A percentile compares a stretch with the other conserved stretches of the same genome.
Evolutionary conservation across 1,140 invertebrate genomes (phyloP).

Genomic region (Bombus pascuorum): DNA sequence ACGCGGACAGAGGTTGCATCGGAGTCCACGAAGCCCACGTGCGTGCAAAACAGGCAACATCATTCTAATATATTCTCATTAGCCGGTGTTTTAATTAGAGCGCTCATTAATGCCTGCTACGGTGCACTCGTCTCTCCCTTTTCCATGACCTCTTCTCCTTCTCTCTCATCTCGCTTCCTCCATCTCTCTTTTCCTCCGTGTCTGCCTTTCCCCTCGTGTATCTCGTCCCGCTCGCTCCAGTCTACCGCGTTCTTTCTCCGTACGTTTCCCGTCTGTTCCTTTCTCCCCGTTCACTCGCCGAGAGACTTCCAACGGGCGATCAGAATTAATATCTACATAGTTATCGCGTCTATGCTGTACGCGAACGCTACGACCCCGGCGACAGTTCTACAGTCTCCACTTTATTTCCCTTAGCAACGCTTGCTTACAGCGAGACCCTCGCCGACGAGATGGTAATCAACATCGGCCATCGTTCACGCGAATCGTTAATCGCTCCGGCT

Average conservation of each 20-base stretch:
- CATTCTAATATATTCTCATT: slow-evolving; percentile 78
- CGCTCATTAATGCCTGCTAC: slow-evolving; percentile 72
- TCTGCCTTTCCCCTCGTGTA: neutral
- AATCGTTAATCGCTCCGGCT: slow-evolving; percentile 57
- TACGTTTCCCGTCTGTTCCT: neutral
- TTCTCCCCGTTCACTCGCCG: neutral
- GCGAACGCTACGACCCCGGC: too few species aligned
- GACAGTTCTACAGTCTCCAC: slow-evolving; percentile 24
- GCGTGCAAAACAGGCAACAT: slow-evolving; percentile 67
- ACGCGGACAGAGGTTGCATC: slow-evolving; percentile 2
- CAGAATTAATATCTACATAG: slow-evolving; percentile 62
- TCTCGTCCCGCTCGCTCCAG: too few species aligned
- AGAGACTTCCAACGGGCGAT: slow-evolving; percentile 30
- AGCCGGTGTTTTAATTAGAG: slow-evolving; percentile 76
- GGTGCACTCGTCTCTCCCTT: slow-evolving; percentile 53
- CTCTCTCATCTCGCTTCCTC: neutral
- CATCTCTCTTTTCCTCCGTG: neutral
- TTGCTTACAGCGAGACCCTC: slow-evolving; percentile 35
- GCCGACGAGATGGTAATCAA: slow-evolving; percentile 63
- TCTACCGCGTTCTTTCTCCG: slow-evolving; percentile 1
- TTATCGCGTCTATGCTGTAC: neutral
- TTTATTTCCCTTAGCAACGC: slow-evolving; percentile 45
- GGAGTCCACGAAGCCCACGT: slow-evolving; percentile 50
- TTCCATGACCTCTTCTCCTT: slow-evolving; percentile 6
- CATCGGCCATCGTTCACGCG: slow-evolving; percentile 51